Base-by-base conservation (phyloP, 2,888 invertebrate genomes). In the Drosophila mayaguana region DNA sequence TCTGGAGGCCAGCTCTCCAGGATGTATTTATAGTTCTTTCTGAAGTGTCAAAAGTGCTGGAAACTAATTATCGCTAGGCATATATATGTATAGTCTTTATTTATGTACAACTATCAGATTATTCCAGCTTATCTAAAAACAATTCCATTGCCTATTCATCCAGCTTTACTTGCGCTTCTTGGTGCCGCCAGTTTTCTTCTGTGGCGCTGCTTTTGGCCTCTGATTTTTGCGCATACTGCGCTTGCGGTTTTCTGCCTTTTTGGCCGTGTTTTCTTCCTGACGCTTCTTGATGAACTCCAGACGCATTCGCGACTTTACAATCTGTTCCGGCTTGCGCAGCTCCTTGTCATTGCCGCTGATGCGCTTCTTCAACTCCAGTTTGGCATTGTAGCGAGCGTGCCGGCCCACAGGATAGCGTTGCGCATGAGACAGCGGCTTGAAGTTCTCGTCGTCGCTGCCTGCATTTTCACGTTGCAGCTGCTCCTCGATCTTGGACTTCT, bases 351-450 rank as follows among this genome's bases (percentile, higher is more conserved):
- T 77, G 93, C 78, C 91, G 20, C 62, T 76, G 81, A 88, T 83
- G 54, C 92, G 92, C 80, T 94, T 94, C 91, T 95, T 95, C 69
- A 94, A 93, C 76, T 95, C 94, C 4, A 95, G 68, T 72, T 97
- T 96, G 71, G 95, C 95, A 92, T 97, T 97, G 92, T 97, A 96
- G 54, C 96, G 95, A 54, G 96, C 96, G 96, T 96, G 97, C 86
- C 95, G 96, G 0, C 96, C 96, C 63, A 94, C 94, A 84, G 93
- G 92, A 87, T 92, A 92, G 3, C 92, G 89, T 54, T 91, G 90
- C 8, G 78, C 84, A 43, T 91, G 90, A 8, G 91, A 88, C 22
- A 90, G 61, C 0, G 91, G 89, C 59, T 89, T 88, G n/a, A 84
- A 78, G 28, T 74, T 80, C 0, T 90, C 90, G 40, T 90, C 90